phyloP scores from a whole-genome alignment of 2,888 invertebrate species.

The Scelioninae gen. 1 region DNA sequence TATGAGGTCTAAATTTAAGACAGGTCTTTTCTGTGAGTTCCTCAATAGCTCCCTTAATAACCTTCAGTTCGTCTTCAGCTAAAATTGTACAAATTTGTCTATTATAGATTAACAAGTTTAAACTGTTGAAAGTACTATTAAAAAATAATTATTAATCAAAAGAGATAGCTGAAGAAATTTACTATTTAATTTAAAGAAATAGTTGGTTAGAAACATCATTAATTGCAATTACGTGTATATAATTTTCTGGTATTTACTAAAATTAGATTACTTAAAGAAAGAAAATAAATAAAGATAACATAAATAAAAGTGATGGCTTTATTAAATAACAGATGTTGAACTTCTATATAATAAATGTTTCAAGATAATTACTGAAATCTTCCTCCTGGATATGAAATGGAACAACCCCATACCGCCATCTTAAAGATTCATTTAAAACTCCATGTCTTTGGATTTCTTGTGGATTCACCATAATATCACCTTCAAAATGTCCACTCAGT shows the following conservation, averaged over 20 bases:
- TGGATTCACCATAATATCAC: slow-evolving; percentile 86
- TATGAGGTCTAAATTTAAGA: slow-evolving; percentile 87
- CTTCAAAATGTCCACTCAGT: slow-evolving; percentile 86
- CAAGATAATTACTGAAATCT: slow-evolving; percentile 85
- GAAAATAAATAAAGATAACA: too few species aligned
- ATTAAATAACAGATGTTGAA: not conserved
- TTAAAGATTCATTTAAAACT: slow-evolving; percentile 83
- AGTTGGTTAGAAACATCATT: too few species aligned
- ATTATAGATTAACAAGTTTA: too few species aligned
- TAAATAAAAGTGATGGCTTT: too few species aligned
- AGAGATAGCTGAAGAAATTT: too few species aligned
- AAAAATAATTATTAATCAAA: too few species aligned
- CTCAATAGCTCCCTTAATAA: slow-evolving; percentile 86
- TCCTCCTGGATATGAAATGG: slow-evolving; percentile 86
- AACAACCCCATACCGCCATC: slow-evolving; percentile 86
- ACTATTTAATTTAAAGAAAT: too few species aligned
- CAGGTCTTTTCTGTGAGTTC: slow-evolving; percentile 88
- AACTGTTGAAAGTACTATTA: too few species aligned
- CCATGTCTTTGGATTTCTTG: slow-evolving; percentile 83
- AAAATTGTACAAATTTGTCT: slow-evolving; percentile 20
- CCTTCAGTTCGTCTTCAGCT: slow-evolving; percentile 84
- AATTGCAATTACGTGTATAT: too few species aligned
- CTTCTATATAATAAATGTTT: not conserved
- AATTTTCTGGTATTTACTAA: too few species aligned
- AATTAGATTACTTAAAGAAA: too few species aligned